Percentiles rank a stretch among this genome's conserved stretches.
These are phyloP conservation scores for Cyclopterus lumpus DNA, from an alignment of 2,797 vertebrate species.

Conservation along the genomic window DNA sequence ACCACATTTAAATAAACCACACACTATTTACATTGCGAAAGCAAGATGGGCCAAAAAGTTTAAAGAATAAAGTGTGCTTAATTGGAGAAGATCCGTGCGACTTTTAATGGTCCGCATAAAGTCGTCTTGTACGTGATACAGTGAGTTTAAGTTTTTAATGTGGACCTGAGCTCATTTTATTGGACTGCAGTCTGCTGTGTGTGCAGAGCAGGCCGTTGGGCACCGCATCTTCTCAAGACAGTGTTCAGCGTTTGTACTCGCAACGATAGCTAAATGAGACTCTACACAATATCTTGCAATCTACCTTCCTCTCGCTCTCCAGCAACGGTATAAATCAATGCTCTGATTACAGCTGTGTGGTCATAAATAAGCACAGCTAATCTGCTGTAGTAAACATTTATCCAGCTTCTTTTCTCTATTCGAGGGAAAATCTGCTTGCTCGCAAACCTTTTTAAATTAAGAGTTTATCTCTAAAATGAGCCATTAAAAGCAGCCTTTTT, in stretches of 20 bases:
- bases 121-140: neutral
- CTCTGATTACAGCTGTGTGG: conserved; percentile 20
- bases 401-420: conserved; percentile 3
- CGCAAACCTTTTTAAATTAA: conserved; percentile 15
- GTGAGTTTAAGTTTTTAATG: neutral
- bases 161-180: neutral
- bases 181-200: neutral
- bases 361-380: conserved; percentile 36
- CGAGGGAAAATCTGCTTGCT: conserved; percentile 8
- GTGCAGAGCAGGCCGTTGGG: neutral
- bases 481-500: conserved; percentile 7
- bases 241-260: neutral
- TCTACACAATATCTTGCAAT: neutral
- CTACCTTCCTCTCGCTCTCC: conserved; percentile 18
- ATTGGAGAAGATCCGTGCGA: neutral
- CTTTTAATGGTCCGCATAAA: neutral
- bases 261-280: neutral
- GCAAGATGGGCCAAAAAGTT: neutral
- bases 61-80: neutral
- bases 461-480: conserved; percentile 19
- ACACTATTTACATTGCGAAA: neutral
- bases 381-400: conserved; percentile 28
- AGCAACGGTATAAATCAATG: conserved; percentile 29
- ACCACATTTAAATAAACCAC: neutral
- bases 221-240: neutral